Evolutionary conservation across 1,140 invertebrate genomes (phyloP).

Genomic region (Paralvinella palmiformis): DNA sequence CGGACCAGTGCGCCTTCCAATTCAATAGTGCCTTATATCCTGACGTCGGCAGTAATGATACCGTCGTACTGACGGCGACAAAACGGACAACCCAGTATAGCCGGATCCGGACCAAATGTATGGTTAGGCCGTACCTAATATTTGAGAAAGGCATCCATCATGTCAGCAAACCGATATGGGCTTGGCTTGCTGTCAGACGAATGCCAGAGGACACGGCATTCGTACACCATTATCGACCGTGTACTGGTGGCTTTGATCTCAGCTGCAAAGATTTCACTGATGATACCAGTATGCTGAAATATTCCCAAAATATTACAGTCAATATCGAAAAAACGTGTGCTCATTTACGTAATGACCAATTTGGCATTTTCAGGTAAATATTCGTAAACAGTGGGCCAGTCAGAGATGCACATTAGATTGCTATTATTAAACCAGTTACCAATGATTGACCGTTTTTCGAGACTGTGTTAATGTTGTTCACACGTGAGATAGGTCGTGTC

Average conservation of each 20-base stretch:
- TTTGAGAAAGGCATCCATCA: slow-evolving; percentile 49
- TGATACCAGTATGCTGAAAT: background rate
- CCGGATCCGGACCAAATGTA: slow-evolving; percentile 35
- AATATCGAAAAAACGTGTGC: too few species aligned
- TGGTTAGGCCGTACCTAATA: slow-evolving; percentile 34
- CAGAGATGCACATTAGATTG: too few species aligned
- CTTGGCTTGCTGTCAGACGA: slow-evolving; percentile 18
- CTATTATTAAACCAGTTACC: too few species aligned
- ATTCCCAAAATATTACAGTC: too few species aligned
- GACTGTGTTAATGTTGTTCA: too few species aligned
- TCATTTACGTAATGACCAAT: too few species aligned
- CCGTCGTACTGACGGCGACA: slow-evolving; percentile 3
- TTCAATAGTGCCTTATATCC: slow-evolving; percentile 40
- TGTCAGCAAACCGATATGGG: slow-evolving; percentile 33
- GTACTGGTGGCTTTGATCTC: slow-evolving; percentile 27
- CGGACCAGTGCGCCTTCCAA: slow-evolving; percentile 18
- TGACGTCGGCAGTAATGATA: background rate
- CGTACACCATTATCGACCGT: slow-evolving; percentile 77
- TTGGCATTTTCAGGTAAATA: too few species aligned
- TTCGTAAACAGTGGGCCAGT: too few species aligned
- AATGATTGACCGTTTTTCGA: too few species aligned
- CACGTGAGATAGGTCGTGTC: too few species aligned
- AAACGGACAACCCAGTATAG: slow-evolving; percentile 30
- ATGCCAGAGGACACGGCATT: slow-evolving; percentile 67
- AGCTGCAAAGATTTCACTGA: background rate